phyloP scores from a whole-genome alignment of 2,797 vertebrate genomes.

The Takifugu rubripes region DNA sequence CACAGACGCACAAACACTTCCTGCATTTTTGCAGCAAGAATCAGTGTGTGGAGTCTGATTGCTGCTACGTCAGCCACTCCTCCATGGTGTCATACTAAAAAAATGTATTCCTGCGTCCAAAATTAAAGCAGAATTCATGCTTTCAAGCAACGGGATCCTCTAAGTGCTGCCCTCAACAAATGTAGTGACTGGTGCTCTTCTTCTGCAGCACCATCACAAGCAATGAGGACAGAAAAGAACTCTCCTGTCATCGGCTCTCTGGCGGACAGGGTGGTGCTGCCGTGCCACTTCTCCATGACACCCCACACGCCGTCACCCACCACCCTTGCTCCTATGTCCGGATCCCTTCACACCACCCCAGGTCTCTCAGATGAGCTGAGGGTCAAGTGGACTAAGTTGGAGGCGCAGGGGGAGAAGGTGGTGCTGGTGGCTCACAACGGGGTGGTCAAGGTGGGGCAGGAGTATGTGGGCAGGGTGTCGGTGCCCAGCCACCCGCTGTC shows the following conservation, averaged over 20 bases:
- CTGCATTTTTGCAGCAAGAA: slow-evolving; percentile 1
- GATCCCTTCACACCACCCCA: slow-evolving; percentile 37
- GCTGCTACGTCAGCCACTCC: not conserved
- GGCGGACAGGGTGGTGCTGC: slow-evolving; percentile 78
- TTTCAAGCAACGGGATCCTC: not conserved
- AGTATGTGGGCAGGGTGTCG: slow-evolving; percentile 79
- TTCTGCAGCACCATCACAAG: slow-evolving; percentile 27
- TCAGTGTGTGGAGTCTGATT: slow-evolving; percentile 3
- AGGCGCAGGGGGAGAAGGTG: slow-evolving; percentile 77
- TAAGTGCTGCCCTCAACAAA: not conserved
- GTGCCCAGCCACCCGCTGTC: slow-evolving; percentile 72
- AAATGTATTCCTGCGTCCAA: not conserved
- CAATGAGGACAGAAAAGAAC: slow-evolving; percentile 27
- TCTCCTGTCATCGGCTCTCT: slow-evolving; percentile 70
- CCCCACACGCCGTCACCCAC: not conserved
- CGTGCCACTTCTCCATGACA: slow-evolving; percentile 82
- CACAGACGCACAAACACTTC: not conserved
- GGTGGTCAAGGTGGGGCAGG: slow-evolving; percentile 80
- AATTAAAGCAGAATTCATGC: not conserved
- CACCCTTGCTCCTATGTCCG: not conserved
- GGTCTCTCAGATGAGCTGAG: slow-evolving; percentile 77
- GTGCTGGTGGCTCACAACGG: slow-evolving; percentile 86
- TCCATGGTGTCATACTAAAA: too few relatives aligned
- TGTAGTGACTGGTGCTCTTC: not conserved
- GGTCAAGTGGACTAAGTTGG: slow-evolving; percentile 92